A percentile compares a stretch with the other conserved stretches of the same genome.
Evolutionary conservation across 2,888 invertebrate genomes (phyloP).

Genomic region (Geotrupes spiniger): DNA sequence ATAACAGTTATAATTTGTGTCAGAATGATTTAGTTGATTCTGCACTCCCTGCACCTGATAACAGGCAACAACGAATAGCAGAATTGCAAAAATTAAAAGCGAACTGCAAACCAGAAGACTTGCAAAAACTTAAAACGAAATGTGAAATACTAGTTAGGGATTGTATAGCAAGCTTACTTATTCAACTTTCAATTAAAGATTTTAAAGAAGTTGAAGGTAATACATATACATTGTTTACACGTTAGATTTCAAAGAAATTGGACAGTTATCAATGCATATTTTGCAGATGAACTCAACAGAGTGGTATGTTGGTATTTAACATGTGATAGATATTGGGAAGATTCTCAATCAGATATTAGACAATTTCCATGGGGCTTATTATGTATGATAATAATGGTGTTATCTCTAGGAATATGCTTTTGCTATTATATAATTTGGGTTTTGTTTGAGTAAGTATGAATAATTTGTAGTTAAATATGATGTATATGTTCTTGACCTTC

Average conservation of each 20-base stretch:
- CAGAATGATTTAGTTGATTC: conserved; percentile 69
- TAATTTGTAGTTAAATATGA: background rate
- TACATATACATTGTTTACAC: conserved; percentile 12
- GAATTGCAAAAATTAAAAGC: conserved; percentile 72
- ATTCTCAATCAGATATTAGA: conserved; percentile 68
- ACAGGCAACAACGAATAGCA: conserved; percentile 63
- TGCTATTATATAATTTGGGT: conserved; percentile 93
- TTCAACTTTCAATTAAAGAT: conserved; percentile 77
- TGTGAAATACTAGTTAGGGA: conserved; percentile 69
- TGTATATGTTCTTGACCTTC: conserved; percentile 6
- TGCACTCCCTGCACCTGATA: conserved; percentile 64
- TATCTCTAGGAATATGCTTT: conserved; percentile 79
- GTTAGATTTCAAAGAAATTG: conserved; percentile 76
- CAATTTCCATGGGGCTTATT: conserved; percentile 79
- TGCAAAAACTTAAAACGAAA: conserved; percentile 64
- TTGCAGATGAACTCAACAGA: conserved; percentile 79
- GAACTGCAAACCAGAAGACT: conserved; percentile 76
- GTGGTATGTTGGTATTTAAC: conserved; percentile 90
- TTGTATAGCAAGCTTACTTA: conserved; percentile 76
- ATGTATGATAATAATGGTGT: conserved; percentile 75
- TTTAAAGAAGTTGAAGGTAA: conserved; percentile 87
- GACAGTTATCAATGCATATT: conserved; percentile 57
- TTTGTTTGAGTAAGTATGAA: conserved; percentile 79
- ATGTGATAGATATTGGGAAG: conserved; percentile 91
- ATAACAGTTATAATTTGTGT: conserved; percentile 49